These are phyloP conservation scores for Caenorhabditis afra DNA, from an alignment of 2,888 invertebrate genomes.

Conservation along the genomic window DNA sequence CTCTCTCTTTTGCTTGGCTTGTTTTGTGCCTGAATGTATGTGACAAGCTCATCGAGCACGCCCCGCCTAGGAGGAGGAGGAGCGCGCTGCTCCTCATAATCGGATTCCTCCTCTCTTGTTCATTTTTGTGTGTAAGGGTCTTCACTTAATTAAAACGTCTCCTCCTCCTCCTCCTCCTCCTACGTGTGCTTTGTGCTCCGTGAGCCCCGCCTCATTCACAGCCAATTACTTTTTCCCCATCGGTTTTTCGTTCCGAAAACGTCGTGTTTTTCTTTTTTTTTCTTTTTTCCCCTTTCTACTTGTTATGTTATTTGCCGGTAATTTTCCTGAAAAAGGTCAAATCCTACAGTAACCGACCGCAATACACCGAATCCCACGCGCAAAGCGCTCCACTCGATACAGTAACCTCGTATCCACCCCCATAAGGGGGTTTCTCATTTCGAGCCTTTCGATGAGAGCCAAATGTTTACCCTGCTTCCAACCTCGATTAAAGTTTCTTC, in stretches of 20 bases:
- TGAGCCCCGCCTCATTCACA: constrained; percentile 34
- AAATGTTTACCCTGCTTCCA: too few relatives aligned
- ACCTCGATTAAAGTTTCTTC: too few relatives aligned
- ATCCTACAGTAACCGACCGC: too few relatives aligned
- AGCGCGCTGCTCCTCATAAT: constrained; percentile 30
- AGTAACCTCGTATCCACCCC: too few relatives aligned
- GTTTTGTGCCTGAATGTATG: constrained; percentile 53
- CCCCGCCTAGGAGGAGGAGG: neutral
- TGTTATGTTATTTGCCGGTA: too few relatives aligned
- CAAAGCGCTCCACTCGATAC: neutral
- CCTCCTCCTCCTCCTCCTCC: neutral
- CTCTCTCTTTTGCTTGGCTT: constrained; percentile 37
- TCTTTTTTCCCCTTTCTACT: too few relatives aligned
- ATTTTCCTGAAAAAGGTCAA: too few relatives aligned
- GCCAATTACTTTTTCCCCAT: constrained; percentile 40
- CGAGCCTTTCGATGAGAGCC: too few relatives aligned
- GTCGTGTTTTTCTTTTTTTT: too few relatives aligned
- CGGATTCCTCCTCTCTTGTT: constrained; percentile 57
- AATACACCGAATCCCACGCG: too few relatives aligned
- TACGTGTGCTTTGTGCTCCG: constrained; percentile 34
- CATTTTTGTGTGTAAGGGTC: constrained; percentile 27
- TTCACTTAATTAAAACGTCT: constrained; percentile 40
- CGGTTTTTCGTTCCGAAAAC: neutral
- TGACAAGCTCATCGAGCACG: constrained; percentile 57
- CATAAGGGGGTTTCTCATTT: too few relatives aligned